A percentile compares a stretch with the other conserved stretches of the same genome.
These are phyloP conservation scores for Tringa solitaria DNA, from an alignment of 2,113 vertebrate species.

Conservation along the genomic window DNA sequence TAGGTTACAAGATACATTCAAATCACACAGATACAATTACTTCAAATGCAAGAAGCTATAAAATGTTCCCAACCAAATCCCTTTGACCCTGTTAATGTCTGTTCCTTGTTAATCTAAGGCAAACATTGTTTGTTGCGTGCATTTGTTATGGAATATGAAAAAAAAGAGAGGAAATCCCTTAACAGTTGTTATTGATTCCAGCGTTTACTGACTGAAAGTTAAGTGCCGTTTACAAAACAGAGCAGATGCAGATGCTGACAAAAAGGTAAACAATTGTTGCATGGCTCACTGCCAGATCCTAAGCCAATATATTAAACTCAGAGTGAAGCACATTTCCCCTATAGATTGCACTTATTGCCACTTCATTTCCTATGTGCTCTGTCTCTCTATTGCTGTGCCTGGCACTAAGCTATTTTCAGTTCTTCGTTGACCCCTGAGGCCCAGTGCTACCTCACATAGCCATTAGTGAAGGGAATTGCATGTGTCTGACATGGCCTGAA, in stretches of 20 bases:
- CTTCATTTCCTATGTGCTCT: constrained; percentile 95
- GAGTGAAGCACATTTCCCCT: constrained; percentile 96
- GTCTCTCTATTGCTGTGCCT: constrained; percentile 73
- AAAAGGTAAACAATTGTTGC: constrained; percentile 99
- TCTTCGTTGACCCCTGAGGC: constrained; percentile 89
- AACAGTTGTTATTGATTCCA: constrained; percentile 98
- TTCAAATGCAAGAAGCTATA: constrained; percentile 69
- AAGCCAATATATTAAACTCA: constrained; percentile 95
- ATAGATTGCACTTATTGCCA: constrained; percentile 97
- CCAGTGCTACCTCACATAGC: constrained; percentile 86
- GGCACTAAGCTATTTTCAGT: constrained; percentile 88
- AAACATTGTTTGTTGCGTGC: constrained; percentile 75
- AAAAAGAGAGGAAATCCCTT: constrained; percentile 86
- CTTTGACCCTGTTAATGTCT: constrained; percentile 79
- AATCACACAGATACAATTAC: constrained; percentile 78
- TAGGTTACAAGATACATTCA: constrained; percentile 76
- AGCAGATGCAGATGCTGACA: constrained; percentile 99
- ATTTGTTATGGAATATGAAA: constrained; percentile 74
- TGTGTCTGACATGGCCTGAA: constrained; percentile 96
- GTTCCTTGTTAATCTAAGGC: constrained; percentile 80
- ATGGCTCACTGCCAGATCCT: constrained; percentile 94
- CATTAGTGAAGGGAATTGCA: constrained; percentile 94
- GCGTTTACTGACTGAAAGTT: constrained; percentile 92
- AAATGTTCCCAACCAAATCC: constrained; percentile 76
- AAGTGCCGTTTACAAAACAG: constrained; percentile 97